Evolutionary conservation across 23 tunicate genomes (phyloP).

Genomic region (Styela clava): DNA sequence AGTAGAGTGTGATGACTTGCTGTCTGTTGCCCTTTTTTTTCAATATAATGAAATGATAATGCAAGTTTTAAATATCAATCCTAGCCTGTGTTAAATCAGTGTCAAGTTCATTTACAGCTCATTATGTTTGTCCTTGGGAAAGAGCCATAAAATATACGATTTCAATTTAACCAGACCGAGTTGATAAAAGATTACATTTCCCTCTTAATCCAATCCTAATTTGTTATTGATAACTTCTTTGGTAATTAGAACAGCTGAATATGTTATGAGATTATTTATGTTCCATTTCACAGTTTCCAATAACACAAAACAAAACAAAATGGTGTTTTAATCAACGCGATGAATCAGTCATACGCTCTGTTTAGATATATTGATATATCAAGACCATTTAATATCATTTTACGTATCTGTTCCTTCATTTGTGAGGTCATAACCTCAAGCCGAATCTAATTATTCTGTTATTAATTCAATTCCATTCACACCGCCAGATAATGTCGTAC

Average conservation of each 20-base stretch:
- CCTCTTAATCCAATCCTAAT: not conserved
- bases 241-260: not conserved
- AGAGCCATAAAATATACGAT: not conserved
- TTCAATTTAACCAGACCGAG: not conserved
- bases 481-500: not conserved
- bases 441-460: not conserved
- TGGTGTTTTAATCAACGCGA: not conserved
- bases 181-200: not conserved
- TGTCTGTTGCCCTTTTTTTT: no score
- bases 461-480: not conserved
- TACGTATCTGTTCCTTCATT: not conserved
- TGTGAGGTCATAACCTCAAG: not conserved
- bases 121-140: not conserved
- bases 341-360: not conserved
- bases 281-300: not conserved
- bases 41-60: no score
- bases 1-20: no score
- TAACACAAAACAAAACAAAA: not conserved
- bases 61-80: no score
- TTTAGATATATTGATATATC: not conserved
- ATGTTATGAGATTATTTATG: not conserved
- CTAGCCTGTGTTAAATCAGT: no score
- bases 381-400: not conserved
- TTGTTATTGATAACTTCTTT: not conserved
- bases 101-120: no score